Evolutionary conservation across 2,797 vertebrate genomes (phyloP), one percentile per base, ranked within the genome.

Genomic region (Sebastes cheni): DNA sequence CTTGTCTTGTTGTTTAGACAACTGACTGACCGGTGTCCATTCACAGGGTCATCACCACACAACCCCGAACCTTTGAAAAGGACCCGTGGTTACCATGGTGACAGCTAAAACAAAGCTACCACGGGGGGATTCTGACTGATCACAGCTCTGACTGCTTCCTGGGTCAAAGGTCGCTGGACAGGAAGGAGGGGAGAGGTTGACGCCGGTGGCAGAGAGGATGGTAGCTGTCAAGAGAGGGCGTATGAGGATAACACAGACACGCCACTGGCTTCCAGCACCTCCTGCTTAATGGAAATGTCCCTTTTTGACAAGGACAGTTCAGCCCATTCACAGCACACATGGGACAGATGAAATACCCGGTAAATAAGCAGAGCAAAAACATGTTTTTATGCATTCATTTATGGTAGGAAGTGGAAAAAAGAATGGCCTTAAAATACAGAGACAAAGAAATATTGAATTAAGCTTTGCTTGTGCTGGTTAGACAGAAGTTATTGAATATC

Each of bases 101-200:
- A 90, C 79, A n/a, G 22, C 69, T 74, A 23, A 74, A 75, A 30
- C 58, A 77, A 54, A 23, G 55, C 82, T 30, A 55, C 32, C 8
- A 29, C 0, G 4, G 67, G 16, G 74, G 72, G 52, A 10, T 66
- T 76, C 8, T 29, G 42, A 77, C 18, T 5, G 50, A 80, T 83
- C 80, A 82, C 71, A 86, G 79, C 67, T 42, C 56, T 23, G 78
- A 89, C 56, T 75, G 72, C 68, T 88, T 91, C 84, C 82, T 75
- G 82, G 81, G 80, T 89, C 83, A 86, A 79, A 93, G 93, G 87
- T 89, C 69, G 14, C 34, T 2, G 13, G 66, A 71, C 83, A 90
- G 90, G 80, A 86, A 83, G 71, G 75, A 80, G 71, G 76, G 76
- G 73, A 60, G 75, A 81, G 84, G 66, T 27, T n/a, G 23, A 76